Evolutionary conservation across 37 sponge, comb jelly and placozoan species (phyloP).

Genomic region (Petrosia ficiformis): DNA sequence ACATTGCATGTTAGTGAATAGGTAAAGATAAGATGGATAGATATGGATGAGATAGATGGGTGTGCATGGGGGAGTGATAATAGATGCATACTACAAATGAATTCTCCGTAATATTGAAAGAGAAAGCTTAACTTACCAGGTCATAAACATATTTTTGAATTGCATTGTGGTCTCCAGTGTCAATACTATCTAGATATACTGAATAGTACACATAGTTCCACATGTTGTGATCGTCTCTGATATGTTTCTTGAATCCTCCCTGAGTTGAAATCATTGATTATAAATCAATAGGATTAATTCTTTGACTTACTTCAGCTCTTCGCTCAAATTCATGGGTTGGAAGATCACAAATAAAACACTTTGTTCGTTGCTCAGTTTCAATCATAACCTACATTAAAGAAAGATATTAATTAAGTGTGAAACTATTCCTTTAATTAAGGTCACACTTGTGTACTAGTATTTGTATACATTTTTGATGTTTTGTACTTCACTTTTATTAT

Average conservation of each 20-base stretch:
- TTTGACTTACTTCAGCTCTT: background rate
- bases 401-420: too few species aligned
- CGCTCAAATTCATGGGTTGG: constrained; percentile 29
- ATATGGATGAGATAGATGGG: too few species aligned
- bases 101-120: too few species aligned
- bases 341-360: constrained; percentile 26
- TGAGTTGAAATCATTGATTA: background rate
- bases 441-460: too few species aligned
- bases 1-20: too few species aligned
- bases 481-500: too few species aligned
- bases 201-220: constrained; percentile 68
- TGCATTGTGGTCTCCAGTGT: constrained; percentile 61
- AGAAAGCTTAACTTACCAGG: constrained; percentile 53
- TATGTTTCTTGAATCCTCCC: constrained; percentile 60
- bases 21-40: background rate
- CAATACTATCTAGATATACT: constrained; percentile 51
- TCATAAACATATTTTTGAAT: constrained; percentile 44
- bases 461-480: too few species aligned
- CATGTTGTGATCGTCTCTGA: constrained; percentile 79
- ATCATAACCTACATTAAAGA: too few species aligned
- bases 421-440: too few species aligned
- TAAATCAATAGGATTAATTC: background rate
- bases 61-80: too few species aligned
- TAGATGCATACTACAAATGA: too few species aligned
- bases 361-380: too few species aligned